These are phyloP conservation scores for Cynopterus brachyotis DNA, from an alignment of 2,113 vertebrate species.

Conservation along the genomic window DNA sequence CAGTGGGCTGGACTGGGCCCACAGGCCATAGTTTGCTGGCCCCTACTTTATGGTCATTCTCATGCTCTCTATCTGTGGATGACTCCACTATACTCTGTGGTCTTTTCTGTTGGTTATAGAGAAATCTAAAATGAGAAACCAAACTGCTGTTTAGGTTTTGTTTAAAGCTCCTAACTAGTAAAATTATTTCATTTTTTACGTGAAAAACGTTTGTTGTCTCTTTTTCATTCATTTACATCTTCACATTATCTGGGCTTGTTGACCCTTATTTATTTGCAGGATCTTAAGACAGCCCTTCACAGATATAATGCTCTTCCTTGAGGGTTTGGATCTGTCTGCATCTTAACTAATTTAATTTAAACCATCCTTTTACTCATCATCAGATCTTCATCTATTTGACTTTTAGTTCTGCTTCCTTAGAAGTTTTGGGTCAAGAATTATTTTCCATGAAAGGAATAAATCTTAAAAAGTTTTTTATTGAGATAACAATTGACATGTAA, in stretches of 20 bases:
- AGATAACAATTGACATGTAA: background rate
- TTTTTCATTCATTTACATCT: background rate
- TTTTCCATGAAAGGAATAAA: constrained; percentile 20
- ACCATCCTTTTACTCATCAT: background rate
- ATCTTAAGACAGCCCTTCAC: background rate
- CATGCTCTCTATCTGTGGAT: background rate
- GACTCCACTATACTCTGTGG: background rate
- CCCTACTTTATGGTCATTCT: background rate
- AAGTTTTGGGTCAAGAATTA: constrained; percentile 10
- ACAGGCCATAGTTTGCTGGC: background rate
- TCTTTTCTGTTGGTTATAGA: background rate
- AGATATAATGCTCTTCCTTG: background rate
- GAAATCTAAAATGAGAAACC: constrained; percentile 31
- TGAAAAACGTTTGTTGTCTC: background rate
- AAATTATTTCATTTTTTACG: background rate
- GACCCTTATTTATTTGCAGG: constrained; percentile 3
- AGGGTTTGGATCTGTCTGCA: background rate
- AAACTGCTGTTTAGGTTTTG: background rate
- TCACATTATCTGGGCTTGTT: background rate
- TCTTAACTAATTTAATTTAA: constrained; percentile 4
- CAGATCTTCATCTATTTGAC: background rate
- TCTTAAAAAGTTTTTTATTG: background rate
- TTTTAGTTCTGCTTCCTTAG: background rate
- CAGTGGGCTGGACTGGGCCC: background rate
- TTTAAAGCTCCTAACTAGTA: background rate